Percentiles rank a stretch among this genome's conserved stretches.
These are phyloP conservation scores for Hypena proboscidalis DNA, from an alignment of 2,888 invertebrate genomes.

Conservation along the genomic window DNA sequence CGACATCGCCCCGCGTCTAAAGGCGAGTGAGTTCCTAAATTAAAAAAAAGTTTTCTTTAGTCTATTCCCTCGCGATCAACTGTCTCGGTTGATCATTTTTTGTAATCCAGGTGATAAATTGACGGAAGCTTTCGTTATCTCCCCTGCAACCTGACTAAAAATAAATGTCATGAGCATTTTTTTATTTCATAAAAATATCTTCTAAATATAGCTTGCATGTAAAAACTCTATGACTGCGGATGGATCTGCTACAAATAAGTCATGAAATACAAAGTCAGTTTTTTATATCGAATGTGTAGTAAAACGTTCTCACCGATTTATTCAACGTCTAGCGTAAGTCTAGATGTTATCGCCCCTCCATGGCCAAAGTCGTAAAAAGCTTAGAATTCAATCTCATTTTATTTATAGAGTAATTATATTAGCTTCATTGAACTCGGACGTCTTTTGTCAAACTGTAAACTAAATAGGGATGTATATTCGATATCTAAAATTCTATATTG, in stretches of 20 bases:
- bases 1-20: conserved; percentile 7
- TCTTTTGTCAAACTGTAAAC: no score
- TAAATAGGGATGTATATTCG: no score
- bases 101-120: conserved; percentile 73
- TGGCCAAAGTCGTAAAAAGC: conserved; percentile 17
- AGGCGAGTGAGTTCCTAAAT: conserved; percentile 16
- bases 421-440: conserved; percentile 37
- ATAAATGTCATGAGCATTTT: conserved; percentile 51
- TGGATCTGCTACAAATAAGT: conserved; percentile 13
- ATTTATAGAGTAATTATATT: conserved; percentile 30
- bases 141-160: conserved; percentile 59
- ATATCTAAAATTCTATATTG: no score
- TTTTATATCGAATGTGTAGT: conserved; percentile 21
- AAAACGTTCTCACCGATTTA: neutral
- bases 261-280: neutral
- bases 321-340: conserved; percentile 25
- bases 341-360: conserved; percentile 14
- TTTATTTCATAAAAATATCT: conserved; percentile 52
- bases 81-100: conserved; percentile 59
- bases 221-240: conserved; percentile 4
- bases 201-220: conserved; percentile 32
- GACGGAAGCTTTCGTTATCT: conserved; percentile 55
- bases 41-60: conserved; percentile 32
- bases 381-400: conserved; percentile 25
- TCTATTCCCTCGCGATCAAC: conserved; percentile 44